Conservation (phyloP, 2,797 vertebrate genomes). For the Rhynchotus rufescens region DNA sequence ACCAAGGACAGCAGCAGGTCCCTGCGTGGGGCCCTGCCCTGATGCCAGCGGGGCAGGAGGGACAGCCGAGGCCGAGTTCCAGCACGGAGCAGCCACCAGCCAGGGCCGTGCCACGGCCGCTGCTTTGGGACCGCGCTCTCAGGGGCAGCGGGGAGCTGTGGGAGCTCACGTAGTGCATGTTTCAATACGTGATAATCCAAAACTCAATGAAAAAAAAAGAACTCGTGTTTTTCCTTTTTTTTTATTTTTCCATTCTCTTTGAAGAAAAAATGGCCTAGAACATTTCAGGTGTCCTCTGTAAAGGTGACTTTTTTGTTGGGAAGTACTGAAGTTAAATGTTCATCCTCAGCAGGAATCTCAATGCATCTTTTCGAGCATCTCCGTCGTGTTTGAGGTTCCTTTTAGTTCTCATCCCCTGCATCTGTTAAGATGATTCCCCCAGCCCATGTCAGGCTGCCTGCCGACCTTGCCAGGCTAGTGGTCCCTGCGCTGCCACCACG, state of each 20-base stretch:
- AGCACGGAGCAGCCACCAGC: too few species aligned
- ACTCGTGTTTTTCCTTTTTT: background rate
- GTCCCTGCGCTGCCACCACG: fast-evolving
- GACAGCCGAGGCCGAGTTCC: too few species aligned
- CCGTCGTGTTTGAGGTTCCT: background rate
- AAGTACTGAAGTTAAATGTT: background rate
- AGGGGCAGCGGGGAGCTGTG: background rate
- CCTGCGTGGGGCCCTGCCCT: fast-evolving
- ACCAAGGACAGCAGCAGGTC: background rate
- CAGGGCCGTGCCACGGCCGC: too few species aligned
- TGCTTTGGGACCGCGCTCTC: too few species aligned
- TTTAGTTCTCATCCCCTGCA: background rate
- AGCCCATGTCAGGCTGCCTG: background rate
- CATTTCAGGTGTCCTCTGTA: background rate
- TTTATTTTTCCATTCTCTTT: background rate
- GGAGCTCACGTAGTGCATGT: background rate
- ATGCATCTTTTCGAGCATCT: background rate
- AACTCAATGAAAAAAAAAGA: background rate
- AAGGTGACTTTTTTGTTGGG: background rate
- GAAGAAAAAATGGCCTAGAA: background rate
- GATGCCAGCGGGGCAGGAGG: fast-evolving
- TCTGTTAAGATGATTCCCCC: background rate
- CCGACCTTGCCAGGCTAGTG: background rate
- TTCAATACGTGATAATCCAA: background rate
- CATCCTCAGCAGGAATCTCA: background rate